Evolutionary conservation across 2,888 invertebrate species (phyloP), one percentile per base, ranked within the genome.

Genomic region (Cylloceria caligata): DNA sequence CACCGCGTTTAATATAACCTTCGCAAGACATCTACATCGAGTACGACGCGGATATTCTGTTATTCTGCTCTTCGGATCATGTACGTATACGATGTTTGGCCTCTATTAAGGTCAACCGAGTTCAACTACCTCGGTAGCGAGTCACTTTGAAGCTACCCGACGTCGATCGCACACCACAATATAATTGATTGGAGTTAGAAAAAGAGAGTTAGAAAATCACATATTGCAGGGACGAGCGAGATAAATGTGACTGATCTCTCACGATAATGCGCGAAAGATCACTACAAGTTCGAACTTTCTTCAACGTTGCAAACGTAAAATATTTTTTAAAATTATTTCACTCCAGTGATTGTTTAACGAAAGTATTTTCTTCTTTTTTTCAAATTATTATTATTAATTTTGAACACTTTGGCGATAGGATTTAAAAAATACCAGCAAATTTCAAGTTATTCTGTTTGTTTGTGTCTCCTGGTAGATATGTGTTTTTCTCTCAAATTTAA

Each of bases 61-160:
- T 64, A 49, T 71, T 57, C 65, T 60, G 49, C 62, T 77, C 52
- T 60, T 57, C 75, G 42, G n/a, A 39, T 19, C 19, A 39, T 64
- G 39, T 65, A 73, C 47, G 16, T 64, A 16, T 64, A 83, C 75
- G 76, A 73, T 80, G 57, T 75, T 86, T 85, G 82, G 82, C 75
- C 83, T 83, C 84, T 85, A 87, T 88, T 89, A 87, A 87, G 88
- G 88, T 89, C 87, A 89, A 89, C 83, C 77, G 86, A 87, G 89
- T 87, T 88, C 87, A 89, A 88, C 88, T 88, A 87, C 87, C 88
- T 87, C 85, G 84, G 82, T 74, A 80, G 80, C 30, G 80, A 83
- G 84, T 83, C 83, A 84, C 84, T 88, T 88, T 87, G 81, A 87
- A 84, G 80, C 84, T 62, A 55, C 75, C 86, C 84, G 86, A 85